A percentile compares a stretch with the other conserved stretches of the same genome.
Conservation (phyloP, 53 echinoderm and acorn worm genomes). For the Apostichopus leukothele region DNA sequence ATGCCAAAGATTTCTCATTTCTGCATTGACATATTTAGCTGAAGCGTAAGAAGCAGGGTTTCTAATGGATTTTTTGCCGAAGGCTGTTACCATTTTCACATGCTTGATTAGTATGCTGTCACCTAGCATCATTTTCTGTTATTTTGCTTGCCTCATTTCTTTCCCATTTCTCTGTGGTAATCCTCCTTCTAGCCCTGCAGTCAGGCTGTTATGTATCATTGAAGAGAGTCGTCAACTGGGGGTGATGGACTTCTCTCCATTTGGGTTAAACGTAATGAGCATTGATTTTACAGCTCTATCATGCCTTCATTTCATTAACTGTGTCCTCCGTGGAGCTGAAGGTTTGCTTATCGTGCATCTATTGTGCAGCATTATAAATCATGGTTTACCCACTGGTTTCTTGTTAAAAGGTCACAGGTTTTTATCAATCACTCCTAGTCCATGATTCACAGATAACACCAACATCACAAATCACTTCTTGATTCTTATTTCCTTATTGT, state of each 20-base stretch:
- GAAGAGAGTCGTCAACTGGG: not conserved
- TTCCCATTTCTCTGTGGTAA: not conserved
- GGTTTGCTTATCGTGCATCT: too few species aligned
- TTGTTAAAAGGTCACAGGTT: too few species aligned
- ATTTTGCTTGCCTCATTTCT: conserved; percentile 7
- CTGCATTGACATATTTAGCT: not conserved
- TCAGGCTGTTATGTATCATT: not conserved
- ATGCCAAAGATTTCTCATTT: not conserved
- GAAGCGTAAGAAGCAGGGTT: not conserved
- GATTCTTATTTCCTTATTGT: too few species aligned
- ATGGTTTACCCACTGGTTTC: too few species aligned
- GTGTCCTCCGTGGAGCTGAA: too few species aligned
- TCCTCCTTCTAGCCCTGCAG: not conserved
- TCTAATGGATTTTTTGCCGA: conserved; percentile 7
- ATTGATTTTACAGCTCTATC: not conserved
- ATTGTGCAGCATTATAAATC: too few species aligned
- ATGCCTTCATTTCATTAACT: too few species aligned
- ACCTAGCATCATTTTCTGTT: not conserved
- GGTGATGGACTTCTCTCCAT: not conserved
- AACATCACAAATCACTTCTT: too few species aligned
- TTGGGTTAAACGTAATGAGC: conserved; percentile 9
- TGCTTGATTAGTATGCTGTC: conserved; percentile 14
- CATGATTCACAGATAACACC: too few species aligned
- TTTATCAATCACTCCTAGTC: too few species aligned
- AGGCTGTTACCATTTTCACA: conserved; percentile 11